Percentiles rank a stretch among this genome's conserved stretches.
phyloP scores from a whole-genome alignment of 92 coral and sea anemone species.

The Meandrina meandrites region DNA sequence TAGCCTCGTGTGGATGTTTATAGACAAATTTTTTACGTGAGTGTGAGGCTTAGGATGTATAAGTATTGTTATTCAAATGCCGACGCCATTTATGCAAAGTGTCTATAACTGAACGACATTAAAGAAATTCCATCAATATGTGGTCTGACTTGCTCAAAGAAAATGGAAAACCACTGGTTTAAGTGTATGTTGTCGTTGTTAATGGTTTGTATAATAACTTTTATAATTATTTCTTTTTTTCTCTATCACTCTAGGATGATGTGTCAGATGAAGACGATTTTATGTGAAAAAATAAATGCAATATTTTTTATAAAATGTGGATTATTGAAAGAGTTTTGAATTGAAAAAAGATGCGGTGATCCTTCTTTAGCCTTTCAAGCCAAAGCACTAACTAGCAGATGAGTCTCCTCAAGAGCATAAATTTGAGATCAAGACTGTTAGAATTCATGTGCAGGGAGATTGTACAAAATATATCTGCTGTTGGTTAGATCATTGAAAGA shows the following conservation, averaged over 20 bases:
- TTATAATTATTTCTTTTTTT: background rate
- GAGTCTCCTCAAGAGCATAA: background rate
- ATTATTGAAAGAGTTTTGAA: background rate
- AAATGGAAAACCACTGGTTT: background rate
- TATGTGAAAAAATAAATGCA: conserved; percentile 55
- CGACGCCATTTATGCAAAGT: too few species aligned
- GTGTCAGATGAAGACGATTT: conserved; percentile 95
- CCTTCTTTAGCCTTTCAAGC: too few species aligned
- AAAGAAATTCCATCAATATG: background rate
- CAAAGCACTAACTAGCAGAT: background rate
- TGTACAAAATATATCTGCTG: background rate
- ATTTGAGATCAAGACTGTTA: background rate
- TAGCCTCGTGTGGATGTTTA: too few species aligned
- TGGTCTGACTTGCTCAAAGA: background rate
- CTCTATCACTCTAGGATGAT: conserved; percentile 53
- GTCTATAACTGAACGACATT: too few species aligned
- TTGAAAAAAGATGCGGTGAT: too few species aligned
- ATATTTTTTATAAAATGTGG: background rate
- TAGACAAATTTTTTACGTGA: too few species aligned
- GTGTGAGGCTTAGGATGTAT: too few species aligned
- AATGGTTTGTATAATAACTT: background rate
- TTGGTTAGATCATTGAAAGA: too few species aligned
- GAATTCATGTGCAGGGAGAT: background rate
- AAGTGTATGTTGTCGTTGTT: background rate
- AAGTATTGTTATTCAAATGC: too few species aligned